Evolutionary conservation across 1,140 invertebrate genomes (phyloP), one percentile per base, ranked within the genome.

Genomic region (Achatina immaculata): DNA sequence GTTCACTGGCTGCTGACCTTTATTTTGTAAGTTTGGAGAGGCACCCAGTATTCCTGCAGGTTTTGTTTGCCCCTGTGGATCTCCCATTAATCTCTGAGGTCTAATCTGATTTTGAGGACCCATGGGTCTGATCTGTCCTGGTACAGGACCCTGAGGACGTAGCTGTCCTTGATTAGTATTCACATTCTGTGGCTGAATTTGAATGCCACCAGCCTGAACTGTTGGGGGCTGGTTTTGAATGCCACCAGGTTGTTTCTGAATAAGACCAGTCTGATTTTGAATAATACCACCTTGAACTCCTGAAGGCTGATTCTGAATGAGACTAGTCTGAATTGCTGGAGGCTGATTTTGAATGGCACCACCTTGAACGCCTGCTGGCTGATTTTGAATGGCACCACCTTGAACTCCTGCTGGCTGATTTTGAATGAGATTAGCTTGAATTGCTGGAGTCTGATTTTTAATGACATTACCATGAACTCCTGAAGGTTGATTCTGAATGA

Each of bases 81-180:
- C 51, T 55, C 45, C 7, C 45, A 48, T 48, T n/a, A n/a, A n/a
- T n/a, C 62, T 24, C n/a, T 9, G 62, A 66, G 62, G 62, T 28
- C 62, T n/a, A 24, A 14, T 66, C 62, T 28, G 9, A 68, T 31
- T 31, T 31, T 68, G 66, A 68, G 66, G 38, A 36, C 2, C 3
- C 66, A 68, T 31, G n/a, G 31, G 66, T 19, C 66, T 36, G 9
- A 68, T n/a, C 66, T 36, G 66, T 34, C 66, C 66, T 69, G 4
- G 38, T 21, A 2, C 38, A 28, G 38, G 21, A 24, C 24, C 24
- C 28, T 71, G 66, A 31, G 4, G 31, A 6, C 38, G 68, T 42
- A 43, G 4, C 38, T 71, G 38, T 9, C 66, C 66, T 24, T 42
- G 68, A 4, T 6, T 6, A 31, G 58, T 6, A 62, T n/a, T 4